Evolutionary conservation across 2,113 vertebrate genomes (phyloP).

Genomic region (Anseranas semipalmata): DNA sequence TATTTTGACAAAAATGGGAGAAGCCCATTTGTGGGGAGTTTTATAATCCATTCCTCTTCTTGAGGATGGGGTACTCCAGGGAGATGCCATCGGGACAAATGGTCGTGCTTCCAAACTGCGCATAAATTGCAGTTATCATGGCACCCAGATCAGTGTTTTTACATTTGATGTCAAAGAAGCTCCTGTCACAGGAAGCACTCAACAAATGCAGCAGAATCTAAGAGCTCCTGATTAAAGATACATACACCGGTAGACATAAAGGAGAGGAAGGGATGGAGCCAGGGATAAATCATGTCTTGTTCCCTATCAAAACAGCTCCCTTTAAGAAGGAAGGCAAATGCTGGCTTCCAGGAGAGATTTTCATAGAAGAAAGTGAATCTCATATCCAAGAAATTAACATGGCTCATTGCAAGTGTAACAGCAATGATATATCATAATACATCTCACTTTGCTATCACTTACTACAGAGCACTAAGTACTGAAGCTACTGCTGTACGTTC

Average conservation of each 20-base stretch:
- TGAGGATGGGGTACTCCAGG: background rate
- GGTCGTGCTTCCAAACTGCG: background rate
- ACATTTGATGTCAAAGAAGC: background rate
- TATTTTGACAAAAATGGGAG: constrained; percentile 7
- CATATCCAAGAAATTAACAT: background rate
- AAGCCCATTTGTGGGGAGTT: background rate
- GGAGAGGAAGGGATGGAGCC: background rate
- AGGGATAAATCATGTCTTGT: too few species aligned
- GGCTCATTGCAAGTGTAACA: background rate
- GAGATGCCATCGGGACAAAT: background rate
- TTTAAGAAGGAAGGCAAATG: background rate
- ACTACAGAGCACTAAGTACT: background rate
- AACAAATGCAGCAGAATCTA: fast-evolving
- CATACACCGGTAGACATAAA: fast-evolving
- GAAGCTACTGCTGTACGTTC: background rate
- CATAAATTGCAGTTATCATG: fast-evolving
- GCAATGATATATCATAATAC: background rate
- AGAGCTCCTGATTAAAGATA: background rate
- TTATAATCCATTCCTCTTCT: background rate
- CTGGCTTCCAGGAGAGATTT: background rate
- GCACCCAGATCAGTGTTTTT: background rate
- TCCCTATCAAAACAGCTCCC: too few species aligned
- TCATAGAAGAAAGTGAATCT: background rate
- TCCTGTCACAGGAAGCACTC: background rate
- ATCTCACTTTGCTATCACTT: background rate